These are phyloP conservation scores for Enteromius mattozi DNA, from an alignment of 2,797 vertebrate species.

Conservation along the genomic window DNA sequence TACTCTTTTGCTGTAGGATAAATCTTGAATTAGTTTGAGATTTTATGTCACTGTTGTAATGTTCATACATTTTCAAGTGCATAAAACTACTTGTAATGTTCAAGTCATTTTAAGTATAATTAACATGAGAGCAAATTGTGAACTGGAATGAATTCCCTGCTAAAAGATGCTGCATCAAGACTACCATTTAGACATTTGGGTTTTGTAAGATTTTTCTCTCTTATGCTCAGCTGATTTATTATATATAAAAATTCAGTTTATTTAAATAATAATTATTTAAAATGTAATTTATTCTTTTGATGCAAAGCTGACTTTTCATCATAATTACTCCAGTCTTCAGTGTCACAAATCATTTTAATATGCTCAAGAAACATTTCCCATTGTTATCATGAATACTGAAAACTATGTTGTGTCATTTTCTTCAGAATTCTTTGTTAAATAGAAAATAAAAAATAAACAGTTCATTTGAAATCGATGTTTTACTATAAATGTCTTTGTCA, in stretches of 20 bases:
- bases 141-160: not conserved
- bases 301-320: not conserved
- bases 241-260: no score
- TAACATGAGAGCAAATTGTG: not conserved
- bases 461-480: not conserved
- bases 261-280: not conserved
- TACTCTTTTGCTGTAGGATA: not conserved
- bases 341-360: not conserved
- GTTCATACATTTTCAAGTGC: not conserved
- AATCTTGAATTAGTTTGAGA: not conserved
- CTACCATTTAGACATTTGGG: not conserved
- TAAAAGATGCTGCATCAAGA: not conserved
- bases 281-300: not conserved
- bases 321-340: not conserved
- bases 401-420: not conserved
- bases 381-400: not conserved
- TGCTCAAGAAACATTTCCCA: not conserved
- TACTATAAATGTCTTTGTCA: not conserved
- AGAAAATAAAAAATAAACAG: not conserved
- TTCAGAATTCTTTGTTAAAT: not conserved
- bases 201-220: not conserved
- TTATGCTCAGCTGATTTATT: not conserved
- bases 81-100: no score
- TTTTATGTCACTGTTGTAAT: not conserved
- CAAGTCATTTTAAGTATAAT: not conserved